A percentile compares a stretch with the other conserved stretches of the same genome.
Evolutionary conservation across 2,797 vertebrate species (phyloP).

Genomic region (Sebastes variabilis): DNA sequence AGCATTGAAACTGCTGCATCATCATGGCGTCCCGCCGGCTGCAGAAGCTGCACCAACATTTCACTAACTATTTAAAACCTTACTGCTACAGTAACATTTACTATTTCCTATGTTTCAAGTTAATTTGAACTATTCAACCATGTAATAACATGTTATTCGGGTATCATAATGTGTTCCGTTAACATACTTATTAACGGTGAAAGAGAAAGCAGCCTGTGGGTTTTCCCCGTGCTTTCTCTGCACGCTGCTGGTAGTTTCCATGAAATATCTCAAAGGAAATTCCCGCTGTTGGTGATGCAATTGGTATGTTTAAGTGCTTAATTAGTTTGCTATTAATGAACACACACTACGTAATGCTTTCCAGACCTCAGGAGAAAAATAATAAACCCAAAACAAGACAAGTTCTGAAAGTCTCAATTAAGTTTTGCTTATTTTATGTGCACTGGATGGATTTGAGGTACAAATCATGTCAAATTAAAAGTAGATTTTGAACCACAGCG

Average conservation of each 20-base stretch:
- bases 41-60: neutral
- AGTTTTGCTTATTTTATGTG: neutral
- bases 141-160: neutral
- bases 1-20: neutral
- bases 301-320: no score
- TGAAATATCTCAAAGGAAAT: neutral
- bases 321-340: neutral
- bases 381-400: neutral
- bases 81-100: neutral
- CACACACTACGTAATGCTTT: neutral
- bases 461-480: neutral
- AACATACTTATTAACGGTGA: neutral
- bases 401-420: neutral
- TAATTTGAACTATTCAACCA: rapidly evolving
- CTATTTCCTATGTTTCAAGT: neutral
- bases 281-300: neutral
- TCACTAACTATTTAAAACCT: neutral
- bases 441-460: neutral
- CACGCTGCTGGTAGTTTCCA: neutral
- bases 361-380: neutral
- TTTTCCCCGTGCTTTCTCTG: neutral
- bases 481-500: neutral
- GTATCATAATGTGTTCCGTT: rapidly evolving
- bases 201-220: neutral
- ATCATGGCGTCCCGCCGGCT: no score